Evolutionary conservation across 2,113 vertebrate genomes (phyloP).

Genomic region (Indri indri): DNA sequence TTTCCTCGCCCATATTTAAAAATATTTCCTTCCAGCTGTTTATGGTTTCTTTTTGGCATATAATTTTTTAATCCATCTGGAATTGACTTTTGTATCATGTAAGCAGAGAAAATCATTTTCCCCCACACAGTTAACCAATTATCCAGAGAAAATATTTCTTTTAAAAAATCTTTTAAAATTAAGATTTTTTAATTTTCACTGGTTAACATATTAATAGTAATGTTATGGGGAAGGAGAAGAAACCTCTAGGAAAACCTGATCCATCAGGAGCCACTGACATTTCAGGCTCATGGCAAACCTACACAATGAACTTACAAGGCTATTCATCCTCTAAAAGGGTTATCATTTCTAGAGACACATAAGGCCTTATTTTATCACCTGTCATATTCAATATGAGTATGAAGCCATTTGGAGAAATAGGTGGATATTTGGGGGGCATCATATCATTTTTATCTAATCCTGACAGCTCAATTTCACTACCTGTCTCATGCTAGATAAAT

Average conservation of each 20-base stretch:
- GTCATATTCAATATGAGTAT: constrained; percentile 13
- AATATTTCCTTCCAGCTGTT: constrained; percentile 50
- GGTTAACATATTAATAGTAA: constrained; percentile 25
- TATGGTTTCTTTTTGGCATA: constrained; percentile 22
- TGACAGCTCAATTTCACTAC: constrained; percentile 32
- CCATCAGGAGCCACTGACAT: not conserved
- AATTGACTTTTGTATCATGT: constrained; percentile 51
- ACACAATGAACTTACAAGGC: not conserved
- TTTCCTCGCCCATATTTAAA: constrained; percentile 27
- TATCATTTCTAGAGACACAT: not conserved
- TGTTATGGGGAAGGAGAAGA: not conserved
- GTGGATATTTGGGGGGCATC: not conserved
- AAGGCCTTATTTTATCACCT: constrained; percentile 1
- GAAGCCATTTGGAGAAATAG: constrained; percentile 15
- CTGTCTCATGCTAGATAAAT: not conserved
- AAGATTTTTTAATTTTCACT: constrained; percentile 9
- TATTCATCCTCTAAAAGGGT: not conserved
- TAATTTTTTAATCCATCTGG: constrained; percentile 70
- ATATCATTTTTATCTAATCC: not conserved
- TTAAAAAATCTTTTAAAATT: constrained; percentile 51
- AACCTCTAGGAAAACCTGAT: not conserved
- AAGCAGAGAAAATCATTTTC: constrained; percentile 57
- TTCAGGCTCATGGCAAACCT: not conserved
- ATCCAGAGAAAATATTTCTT: constrained; percentile 53
- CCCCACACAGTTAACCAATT: constrained; percentile 62